Percentiles rank a stretch among this genome's conserved stretches.
phyloP scores from a whole-genome alignment of 2,888 invertebrate species.

The Catocala nupta region DNA sequence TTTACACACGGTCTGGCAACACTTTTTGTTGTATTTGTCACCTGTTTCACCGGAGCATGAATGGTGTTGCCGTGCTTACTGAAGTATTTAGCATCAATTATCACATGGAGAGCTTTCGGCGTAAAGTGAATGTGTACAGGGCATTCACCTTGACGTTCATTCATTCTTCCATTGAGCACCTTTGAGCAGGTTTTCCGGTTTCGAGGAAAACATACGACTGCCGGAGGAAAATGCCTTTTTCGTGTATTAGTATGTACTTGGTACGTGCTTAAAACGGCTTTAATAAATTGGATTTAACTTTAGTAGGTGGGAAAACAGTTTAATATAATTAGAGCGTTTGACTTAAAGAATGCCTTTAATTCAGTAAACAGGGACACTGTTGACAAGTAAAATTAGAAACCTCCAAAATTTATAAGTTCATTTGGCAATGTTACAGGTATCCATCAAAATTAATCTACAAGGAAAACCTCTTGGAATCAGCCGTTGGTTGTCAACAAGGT shows the following conservation, averaged over 20 bases:
- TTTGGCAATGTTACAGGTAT: too few relatives aligned
- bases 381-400: too few relatives aligned
- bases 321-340: too few relatives aligned
- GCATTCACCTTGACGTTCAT: conserved; percentile 30
- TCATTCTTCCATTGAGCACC: conserved; percentile 19
- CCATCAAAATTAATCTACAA: too few relatives aligned
- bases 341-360: too few relatives aligned
- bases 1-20: neutral
- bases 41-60: conserved; percentile 34
- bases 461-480: too few relatives aligned
- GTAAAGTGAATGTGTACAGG: conserved; percentile 22
- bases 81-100: conserved; percentile 49
- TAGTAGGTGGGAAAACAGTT: neutral
- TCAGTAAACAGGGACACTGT: too few relatives aligned
- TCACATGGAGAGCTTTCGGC: conserved; percentile 34
- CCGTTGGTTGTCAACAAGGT: too few relatives aligned
- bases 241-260: too few relatives aligned
- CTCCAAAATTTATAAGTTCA: too few relatives aligned
- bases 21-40: conserved; percentile 36
- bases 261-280: too few relatives aligned
- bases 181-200: conserved; percentile 17
- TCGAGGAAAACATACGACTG: conserved; percentile 11
- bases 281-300: too few relatives aligned
- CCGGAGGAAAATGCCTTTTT: conserved; percentile 1
- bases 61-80: conserved; percentile 32